Conservation (phyloP, 2,797 vertebrate genomes). For the Myripristis murdjan region DNA sequence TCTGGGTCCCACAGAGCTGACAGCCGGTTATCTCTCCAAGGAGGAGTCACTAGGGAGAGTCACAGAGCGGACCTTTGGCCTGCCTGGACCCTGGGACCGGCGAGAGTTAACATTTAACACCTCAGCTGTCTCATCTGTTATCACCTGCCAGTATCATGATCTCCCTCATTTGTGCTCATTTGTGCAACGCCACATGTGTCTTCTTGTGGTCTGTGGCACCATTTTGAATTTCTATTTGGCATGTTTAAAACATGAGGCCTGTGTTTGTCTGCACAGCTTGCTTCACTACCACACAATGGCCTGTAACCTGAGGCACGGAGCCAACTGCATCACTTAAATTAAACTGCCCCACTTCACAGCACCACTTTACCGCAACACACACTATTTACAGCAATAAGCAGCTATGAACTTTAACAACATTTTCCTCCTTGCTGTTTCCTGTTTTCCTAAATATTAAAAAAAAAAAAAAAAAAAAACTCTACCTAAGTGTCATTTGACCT, state of each 20-base stretch:
- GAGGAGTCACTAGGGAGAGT: conserved; percentile 57
- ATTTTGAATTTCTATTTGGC: conserved; percentile 20
- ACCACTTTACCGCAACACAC: not conserved
- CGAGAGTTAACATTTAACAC: conserved; percentile 83
- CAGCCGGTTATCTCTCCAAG: conserved; percentile 58
- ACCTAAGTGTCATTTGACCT: not conserved
- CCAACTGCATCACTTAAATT: conserved; percentile 46
- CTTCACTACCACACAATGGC: conserved; percentile 52
- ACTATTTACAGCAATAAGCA: not conserved
- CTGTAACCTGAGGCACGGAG: conserved; percentile 69
- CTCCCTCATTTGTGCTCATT: not conserved
- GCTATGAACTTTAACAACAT: not conserved
- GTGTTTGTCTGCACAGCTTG: conserved; percentile 33
- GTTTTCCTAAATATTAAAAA: no score
- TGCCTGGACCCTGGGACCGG: conserved; percentile 69
- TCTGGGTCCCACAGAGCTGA: conserved; percentile 30
- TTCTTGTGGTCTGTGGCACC: not conserved
- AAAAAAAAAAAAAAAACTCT: no score
- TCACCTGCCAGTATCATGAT: not conserved
- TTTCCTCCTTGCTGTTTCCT: not conserved
- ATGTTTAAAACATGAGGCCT: conserved; percentile 72
- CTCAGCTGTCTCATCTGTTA: conserved; percentile 67
- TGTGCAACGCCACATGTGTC: not conserved
- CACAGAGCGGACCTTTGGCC: conserved; percentile 72
- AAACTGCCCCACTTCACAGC: conserved; percentile 32